Conservation (phyloP, 2,888 invertebrate species). For the Stegophylla sp. region DNA sequence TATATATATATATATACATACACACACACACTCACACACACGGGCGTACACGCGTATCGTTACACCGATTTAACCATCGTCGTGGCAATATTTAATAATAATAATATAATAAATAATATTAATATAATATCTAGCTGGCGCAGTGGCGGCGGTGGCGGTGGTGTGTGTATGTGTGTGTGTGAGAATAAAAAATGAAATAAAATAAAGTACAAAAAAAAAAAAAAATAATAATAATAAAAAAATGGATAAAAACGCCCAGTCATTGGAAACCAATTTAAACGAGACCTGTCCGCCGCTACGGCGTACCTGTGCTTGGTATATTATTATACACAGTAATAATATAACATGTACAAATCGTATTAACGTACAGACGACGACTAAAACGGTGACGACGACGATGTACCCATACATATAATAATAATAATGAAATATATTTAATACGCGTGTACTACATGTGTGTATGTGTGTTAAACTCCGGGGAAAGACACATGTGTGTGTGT, state of each 20-base stretch:
- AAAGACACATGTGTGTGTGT: not conserved
- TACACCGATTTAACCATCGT: constrained; percentile 24
- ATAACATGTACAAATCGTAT: constrained; percentile 12
- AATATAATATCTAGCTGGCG: not conserved
- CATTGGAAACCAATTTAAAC: constrained; percentile 57
- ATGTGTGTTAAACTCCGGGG: too few species aligned
- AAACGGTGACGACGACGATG: not conserved
- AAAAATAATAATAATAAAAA: too few species aligned
- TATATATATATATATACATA: too few species aligned
- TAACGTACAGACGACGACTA: not conserved
- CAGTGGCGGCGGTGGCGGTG: too few species aligned
- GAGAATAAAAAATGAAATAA: not conserved
- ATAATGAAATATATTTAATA: constrained; percentile 10
- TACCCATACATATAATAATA: not conserved
- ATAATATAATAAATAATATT: constrained; percentile 38
- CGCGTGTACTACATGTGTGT: not conserved
- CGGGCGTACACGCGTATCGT: not conserved
- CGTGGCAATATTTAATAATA: constrained; percentile 23
- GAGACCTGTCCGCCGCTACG: constrained; percentile 4
- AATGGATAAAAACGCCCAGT: constrained; percentile 40
- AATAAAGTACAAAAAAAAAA: not conserved
- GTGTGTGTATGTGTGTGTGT: constrained; percentile 32
- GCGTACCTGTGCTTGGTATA: not conserved
- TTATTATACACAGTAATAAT: constrained; percentile 9
- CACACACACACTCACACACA: not conserved